Percentiles rank a stretch among this genome's conserved stretches.
phyloP scores from a whole-genome alignment of 2,113 vertebrate genomes.

The Lanius ludovicianus region DNA sequence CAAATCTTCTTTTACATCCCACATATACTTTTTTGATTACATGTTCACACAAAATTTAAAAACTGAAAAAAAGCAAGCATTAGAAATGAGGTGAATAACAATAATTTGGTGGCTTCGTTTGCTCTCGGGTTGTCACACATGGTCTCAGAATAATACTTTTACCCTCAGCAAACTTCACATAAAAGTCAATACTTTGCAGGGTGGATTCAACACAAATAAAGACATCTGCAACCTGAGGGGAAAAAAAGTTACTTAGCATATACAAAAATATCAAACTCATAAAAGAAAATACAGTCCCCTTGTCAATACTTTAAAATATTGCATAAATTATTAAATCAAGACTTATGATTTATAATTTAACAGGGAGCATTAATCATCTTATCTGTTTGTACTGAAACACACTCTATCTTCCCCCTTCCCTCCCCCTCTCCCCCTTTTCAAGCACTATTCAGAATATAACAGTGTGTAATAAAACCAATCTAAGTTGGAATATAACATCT shows the following conservation, averaged over 20 bases:
- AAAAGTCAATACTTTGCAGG: neutral
- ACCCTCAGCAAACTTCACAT: neutral
- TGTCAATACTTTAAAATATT: neutral
- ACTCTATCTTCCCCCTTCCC: neutral
- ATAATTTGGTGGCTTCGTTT: neutral
- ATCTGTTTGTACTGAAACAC: neutral
- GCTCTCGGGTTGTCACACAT: neutral
- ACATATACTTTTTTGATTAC: neutral
- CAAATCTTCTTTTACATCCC: neutral
- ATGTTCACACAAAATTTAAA: neutral
- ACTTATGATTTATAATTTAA: neutral
- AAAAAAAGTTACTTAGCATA: neutral
- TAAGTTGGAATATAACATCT: neutral
- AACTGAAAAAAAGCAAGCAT: neutral
- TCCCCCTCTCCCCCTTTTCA: neutral
- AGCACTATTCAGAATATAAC: neutral
- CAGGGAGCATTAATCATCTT: neutral
- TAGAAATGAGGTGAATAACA: neutral
- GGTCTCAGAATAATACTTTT: neutral
- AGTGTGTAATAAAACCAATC: neutral
- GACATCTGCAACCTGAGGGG: neutral
- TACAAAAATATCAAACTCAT: neutral
- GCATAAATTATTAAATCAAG: neutral
- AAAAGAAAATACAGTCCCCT: neutral
- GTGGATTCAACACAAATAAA: neutral